These are phyloP conservation scores for Callipepla californica DNA, from an alignment of 2,113 vertebrate species.

Conservation along the genomic window DNA sequence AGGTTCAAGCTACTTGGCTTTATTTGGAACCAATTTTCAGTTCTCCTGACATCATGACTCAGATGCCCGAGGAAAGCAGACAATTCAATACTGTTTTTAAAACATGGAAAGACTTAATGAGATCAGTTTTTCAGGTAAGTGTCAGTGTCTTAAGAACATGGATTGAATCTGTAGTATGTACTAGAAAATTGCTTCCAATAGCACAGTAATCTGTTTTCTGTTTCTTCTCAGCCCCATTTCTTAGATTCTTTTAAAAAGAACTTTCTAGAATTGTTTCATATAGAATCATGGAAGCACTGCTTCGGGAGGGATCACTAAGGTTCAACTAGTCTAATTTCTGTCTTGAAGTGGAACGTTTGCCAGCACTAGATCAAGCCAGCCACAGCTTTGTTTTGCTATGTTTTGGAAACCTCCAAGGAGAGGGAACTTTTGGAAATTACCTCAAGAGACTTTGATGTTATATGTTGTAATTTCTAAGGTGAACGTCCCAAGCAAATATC, in stretches of 20 bases:
- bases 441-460: background rate
- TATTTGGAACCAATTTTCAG: slow-evolving; percentile 91
- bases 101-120: slow-evolving; percentile 87
- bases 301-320: background rate
- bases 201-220: background rate
- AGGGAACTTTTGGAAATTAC: background rate
- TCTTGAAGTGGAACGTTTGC: background rate
- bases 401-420: background rate
- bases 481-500: background rate
- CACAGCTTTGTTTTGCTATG: background rate
- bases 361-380: background rate
- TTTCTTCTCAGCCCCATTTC: background rate
- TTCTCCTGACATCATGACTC: slow-evolving; percentile 89
- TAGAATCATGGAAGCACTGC: background rate
- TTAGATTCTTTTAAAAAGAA: background rate
- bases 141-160: background rate
- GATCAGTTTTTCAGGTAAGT: slow-evolving; percentile 79
- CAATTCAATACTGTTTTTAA: slow-evolving; percentile 85
- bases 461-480: background rate
- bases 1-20: slow-evolving; percentile 89
- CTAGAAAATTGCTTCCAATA: background rate
- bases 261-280: background rate
- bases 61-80: slow-evolving; percentile 89
- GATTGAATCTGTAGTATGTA: background rate
- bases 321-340: background rate